phyloP scores from a whole-genome alignment of 2,888 invertebrate genomes.

The Acanthosepion pharaonis region DNA sequence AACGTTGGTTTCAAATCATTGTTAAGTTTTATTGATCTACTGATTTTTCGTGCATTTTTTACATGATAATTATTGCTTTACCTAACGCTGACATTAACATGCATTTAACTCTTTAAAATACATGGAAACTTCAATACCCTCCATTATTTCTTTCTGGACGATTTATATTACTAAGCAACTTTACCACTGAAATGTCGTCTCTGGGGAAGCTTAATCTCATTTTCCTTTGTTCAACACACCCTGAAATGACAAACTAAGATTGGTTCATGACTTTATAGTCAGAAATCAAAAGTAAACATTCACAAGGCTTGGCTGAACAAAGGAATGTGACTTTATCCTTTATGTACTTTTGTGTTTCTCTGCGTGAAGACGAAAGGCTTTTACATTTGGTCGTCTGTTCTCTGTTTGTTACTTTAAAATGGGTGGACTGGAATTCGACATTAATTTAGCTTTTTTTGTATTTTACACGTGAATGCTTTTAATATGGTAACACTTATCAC shows the following conservation, averaged over 20 bases:
- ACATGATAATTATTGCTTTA: too few relatives aligned
- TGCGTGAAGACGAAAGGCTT: background rate
- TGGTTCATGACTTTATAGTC: background rate
- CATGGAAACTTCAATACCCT: background rate
- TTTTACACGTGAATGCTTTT: background rate
- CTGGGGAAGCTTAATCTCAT: background rate
- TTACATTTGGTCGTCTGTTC: background rate
- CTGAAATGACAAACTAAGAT: background rate
- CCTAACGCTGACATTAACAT: too few relatives aligned
- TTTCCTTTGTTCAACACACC: constrained; percentile 11
- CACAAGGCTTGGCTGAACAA: background rate
- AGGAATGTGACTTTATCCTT: background rate
- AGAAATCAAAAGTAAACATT: constrained; percentile 15
- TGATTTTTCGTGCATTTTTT: too few relatives aligned
- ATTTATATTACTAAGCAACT: background rate
- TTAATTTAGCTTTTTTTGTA: background rate
- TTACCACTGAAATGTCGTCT: too few relatives aligned
- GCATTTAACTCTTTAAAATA: background rate
- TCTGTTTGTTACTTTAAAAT: background rate
- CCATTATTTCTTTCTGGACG: background rate
- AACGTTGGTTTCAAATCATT: too few relatives aligned
- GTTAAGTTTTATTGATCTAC: too few relatives aligned
- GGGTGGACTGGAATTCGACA: background rate
- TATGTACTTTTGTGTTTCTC: background rate
- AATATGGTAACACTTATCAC: background rate